Percentiles rank a stretch among this genome's conserved stretches.
Evolutionary conservation across 2,888 invertebrate species (phyloP).

Genomic region (Drosophila nigricruria): DNA sequence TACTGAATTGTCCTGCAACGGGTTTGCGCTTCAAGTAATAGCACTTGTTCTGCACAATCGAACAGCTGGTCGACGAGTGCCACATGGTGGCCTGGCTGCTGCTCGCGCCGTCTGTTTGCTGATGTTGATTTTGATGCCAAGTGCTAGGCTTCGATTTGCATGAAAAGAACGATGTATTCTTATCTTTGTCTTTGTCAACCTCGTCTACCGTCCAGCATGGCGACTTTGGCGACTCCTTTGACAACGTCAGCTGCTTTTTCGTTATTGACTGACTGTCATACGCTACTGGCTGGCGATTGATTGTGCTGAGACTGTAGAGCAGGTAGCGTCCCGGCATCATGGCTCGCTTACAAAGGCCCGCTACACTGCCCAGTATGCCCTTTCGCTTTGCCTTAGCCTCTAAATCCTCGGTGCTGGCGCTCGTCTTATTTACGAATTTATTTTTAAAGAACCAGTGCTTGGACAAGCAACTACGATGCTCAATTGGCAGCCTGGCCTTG

Average conservation of each 20-base stretch:
- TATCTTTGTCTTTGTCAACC: no score
- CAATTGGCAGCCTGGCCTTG: not conserved
- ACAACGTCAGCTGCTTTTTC: not conserved
- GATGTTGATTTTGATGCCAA: not conserved
- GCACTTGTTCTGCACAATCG: not conserved
- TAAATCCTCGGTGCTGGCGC: not conserved
- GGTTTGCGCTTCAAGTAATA: not conserved
- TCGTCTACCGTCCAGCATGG: not conserved
- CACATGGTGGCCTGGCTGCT: not conserved
- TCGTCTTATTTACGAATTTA: not conserved
- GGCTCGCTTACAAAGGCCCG: conserved; percentile 45
- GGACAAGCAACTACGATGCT: not conserved
- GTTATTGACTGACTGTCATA: not conserved
- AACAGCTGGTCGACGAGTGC: conserved; percentile 14
- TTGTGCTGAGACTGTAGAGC: conserved; percentile 46
- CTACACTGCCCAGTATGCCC: conserved; percentile 29
- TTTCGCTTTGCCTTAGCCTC: not conserved
- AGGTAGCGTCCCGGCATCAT: conserved; percentile 49
- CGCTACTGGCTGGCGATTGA: not conserved
- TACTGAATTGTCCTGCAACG: not conserved
- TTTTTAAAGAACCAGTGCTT: conserved; percentile 2
- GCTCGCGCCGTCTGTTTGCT: not conserved
- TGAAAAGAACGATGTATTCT: conserved; percentile 8
- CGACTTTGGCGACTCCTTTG: not conserved
- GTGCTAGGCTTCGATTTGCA: conserved; percentile 3